Evolutionary conservation across 2,888 invertebrate genomes (phyloP), one percentile per base, ranked within the genome.

Genomic region (Andricus quercusramuli): DNA sequence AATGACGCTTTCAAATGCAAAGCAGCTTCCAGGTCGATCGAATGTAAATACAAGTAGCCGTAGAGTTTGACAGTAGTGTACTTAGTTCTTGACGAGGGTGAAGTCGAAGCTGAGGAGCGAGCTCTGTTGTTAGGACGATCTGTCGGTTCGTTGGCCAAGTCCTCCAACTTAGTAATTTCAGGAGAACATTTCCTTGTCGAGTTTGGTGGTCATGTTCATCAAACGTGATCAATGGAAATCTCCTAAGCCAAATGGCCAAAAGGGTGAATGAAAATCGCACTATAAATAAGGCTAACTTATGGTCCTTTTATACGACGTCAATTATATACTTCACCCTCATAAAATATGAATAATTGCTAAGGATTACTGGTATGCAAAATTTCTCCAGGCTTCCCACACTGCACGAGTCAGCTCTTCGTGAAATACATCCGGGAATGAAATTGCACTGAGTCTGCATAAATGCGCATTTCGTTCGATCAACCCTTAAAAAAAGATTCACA

Each of bases 301-400:
- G 90, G 89, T 90, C 88, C 86, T 89, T 90, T 90, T 90, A 90
- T 87, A 37, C 37, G 88, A 86, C 90, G 89, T 90, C 89, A 90
- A 90, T 91, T 90, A 90, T 89, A 89, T 89, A 89, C n/a, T 59
- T 22, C 87, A 87, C 85, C 85, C 86, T 86, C 86, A 85, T 91
- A 89, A 91, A 91, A 90, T 88, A 88, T 90, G 90, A 91, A 89
- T 90, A 90, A 90, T 89, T 87, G 88, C 85, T 79, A 74, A 82
- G 86, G 87, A 89, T 90, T 90, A 90, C 86, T 85, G 85, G 70
- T 84, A 83, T 80, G 86, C 83, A 82, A 86, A 88, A 89, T 89
- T 89, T 85, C 84, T 74, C 78, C 81, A 83, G 80, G 80, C 80
- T 83, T 78, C 80, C 83, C 81, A 78, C 82, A 78, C 79, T 77